Conservation (phyloP, 2,888 invertebrate genomes). For the Macaria notata region DNA sequence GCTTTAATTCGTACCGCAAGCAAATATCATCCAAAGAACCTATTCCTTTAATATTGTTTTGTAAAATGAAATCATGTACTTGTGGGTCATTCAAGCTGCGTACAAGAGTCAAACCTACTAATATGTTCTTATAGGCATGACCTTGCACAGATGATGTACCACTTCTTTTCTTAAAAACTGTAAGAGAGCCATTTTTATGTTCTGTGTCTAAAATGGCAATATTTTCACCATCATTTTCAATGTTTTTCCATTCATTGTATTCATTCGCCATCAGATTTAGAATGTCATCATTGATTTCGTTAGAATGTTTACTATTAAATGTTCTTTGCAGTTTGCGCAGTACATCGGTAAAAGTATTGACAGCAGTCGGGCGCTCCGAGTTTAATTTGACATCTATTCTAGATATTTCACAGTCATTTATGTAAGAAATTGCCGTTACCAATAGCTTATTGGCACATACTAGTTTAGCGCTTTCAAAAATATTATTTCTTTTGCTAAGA, state of each 20-base stretch:
- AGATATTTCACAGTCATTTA: not conserved
- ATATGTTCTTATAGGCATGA: slow-evolving; percentile 39
- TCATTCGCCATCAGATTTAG: slow-evolving; percentile 7
- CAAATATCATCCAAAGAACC: slow-evolving; percentile 49
- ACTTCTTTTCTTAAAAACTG: slow-evolving; percentile 22
- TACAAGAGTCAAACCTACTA: slow-evolving; percentile 40
- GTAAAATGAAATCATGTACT: slow-evolving; percentile 41
- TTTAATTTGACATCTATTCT: slow-evolving; percentile 1
- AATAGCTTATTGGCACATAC: not conserved
- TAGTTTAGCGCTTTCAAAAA: slow-evolving; percentile 1
- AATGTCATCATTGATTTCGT: slow-evolving; percentile 8
- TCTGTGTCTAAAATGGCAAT: not conserved
- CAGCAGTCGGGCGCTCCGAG: not conserved
- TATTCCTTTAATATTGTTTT: slow-evolving; percentile 43
- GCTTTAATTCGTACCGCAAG: slow-evolving; percentile 37
- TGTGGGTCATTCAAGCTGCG: slow-evolving; percentile 38
- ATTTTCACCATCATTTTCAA: not conserved
- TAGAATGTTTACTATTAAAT: not conserved
- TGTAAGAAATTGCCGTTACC: not conserved
- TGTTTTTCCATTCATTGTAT: not conserved
- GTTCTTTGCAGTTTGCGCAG: not conserved
- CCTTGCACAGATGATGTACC: slow-evolving; percentile 31
- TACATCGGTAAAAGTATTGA: not conserved
- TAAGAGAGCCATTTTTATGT: not conserved
- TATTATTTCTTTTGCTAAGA: not conserved